Percentiles rank a stretch among this genome's conserved stretches.
phyloP scores from a whole-genome alignment of 2,797 vertebrate genomes.

The Fundulus diaphanus region DNA sequence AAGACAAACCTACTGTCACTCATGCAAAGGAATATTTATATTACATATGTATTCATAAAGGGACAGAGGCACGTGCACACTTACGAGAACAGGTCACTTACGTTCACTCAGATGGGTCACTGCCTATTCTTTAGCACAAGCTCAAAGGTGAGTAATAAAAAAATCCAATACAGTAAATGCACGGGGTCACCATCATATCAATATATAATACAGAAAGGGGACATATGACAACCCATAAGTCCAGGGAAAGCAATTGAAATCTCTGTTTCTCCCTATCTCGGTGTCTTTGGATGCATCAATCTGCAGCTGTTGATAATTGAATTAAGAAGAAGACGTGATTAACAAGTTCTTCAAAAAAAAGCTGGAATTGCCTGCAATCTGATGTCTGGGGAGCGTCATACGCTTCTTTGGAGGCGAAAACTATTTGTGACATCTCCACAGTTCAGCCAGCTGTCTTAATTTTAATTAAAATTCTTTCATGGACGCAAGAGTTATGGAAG shows the following conservation, averaged over 20 bases:
- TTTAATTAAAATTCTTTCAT: slow-evolving; percentile 86
- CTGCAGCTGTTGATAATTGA: slow-evolving; percentile 81
- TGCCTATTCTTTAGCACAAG: slow-evolving; percentile 85
- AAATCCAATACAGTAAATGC: slow-evolving; percentile 88
- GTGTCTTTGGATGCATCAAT: slow-evolving; percentile 77
- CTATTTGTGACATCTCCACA: slow-evolving; percentile 80
- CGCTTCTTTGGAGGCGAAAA: slow-evolving; percentile 67
- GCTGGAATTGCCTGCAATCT: slow-evolving; percentile 73
- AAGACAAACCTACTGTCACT: slow-evolving; percentile 56
- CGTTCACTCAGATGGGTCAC: slow-evolving; percentile 86
- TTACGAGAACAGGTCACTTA: slow-evolving; percentile 39
- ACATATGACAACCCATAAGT: slow-evolving; percentile 89
- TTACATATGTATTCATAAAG: slow-evolving; percentile 51
- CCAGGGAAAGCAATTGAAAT: slow-evolving; percentile 77
- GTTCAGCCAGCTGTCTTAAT: slow-evolving; percentile 80
- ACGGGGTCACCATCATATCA: slow-evolving; percentile 81
- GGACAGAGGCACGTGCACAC: slow-evolving; percentile 17
- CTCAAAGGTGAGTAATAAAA: slow-evolving; percentile 91
- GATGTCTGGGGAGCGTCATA: slow-evolving; percentile 65
- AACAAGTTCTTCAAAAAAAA: slow-evolving; percentile 83
- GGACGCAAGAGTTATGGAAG: slow-evolving; percentile 79
- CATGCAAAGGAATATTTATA: slow-evolving; percentile 56
- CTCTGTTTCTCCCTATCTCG: slow-evolving; percentile 67
- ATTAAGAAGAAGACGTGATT: slow-evolving; percentile 79
- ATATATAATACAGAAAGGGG: slow-evolving; percentile 85